Evolutionary conservation across 2,797 vertebrate genomes (phyloP).

Genomic region (Sebastes wilsoni): DNA sequence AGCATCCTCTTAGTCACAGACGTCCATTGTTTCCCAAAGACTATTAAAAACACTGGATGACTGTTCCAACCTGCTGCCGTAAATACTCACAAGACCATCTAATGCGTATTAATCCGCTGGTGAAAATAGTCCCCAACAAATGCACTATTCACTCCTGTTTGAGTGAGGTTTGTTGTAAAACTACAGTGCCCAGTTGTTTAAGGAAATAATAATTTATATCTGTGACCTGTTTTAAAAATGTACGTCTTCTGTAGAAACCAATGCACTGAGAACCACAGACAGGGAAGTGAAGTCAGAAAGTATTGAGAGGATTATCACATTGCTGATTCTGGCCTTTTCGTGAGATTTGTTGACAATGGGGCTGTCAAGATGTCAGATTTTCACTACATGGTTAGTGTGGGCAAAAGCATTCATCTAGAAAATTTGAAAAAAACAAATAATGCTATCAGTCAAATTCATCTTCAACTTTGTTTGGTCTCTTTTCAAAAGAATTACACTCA

Average conservation of each 20-base stretch:
- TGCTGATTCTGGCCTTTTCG: too few relatives aligned
- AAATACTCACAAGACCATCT: background rate
- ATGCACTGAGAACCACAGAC: background rate
- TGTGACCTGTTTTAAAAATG: background rate
- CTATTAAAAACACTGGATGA: background rate
- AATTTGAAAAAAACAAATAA: too few relatives aligned
- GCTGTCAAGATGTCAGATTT: too few relatives aligned
- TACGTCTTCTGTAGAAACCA: too few relatives aligned
- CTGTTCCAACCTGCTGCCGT: background rate
- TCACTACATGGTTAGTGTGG: too few relatives aligned
- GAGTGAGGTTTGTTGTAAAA: fast-evolving
- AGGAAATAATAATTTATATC: background rate
- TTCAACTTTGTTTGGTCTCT: too few relatives aligned
- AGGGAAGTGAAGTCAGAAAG: background rate
- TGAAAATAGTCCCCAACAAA: background rate
- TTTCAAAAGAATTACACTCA: too few relatives aligned
- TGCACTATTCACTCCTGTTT: background rate
- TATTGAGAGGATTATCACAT: background rate
- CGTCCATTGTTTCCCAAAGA: background rate
- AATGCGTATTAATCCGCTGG: background rate
- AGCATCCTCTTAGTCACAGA: background rate
- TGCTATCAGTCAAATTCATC: too few relatives aligned
- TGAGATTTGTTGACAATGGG: too few relatives aligned
- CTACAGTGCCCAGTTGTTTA: background rate
- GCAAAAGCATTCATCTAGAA: too few relatives aligned